phyloP scores from a whole-genome alignment of 2,888 invertebrate genomes.

The Sylvicola cinctus region DNA sequence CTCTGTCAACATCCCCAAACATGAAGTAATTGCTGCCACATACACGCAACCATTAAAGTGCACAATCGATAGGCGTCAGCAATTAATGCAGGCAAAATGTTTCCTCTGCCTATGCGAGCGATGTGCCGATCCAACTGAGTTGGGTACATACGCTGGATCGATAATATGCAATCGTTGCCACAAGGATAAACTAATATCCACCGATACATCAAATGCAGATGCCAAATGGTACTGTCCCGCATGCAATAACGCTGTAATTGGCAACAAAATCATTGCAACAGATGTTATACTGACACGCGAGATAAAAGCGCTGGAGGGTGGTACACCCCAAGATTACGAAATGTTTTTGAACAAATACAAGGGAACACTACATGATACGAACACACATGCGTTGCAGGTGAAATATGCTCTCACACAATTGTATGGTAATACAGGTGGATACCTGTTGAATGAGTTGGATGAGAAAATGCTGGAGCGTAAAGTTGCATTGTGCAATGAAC shows the following conservation, averaged over 20 bases:
- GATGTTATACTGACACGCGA: conserved; percentile 40
- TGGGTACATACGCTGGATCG: conserved; percentile 39
- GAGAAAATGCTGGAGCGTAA: conserved; percentile 24
- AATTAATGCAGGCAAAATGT: conserved; percentile 39
- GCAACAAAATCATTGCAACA: conserved; percentile 36
- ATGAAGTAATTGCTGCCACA: conserved; percentile 41
- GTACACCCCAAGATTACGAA: conserved; percentile 33
- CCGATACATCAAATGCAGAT: conserved; percentile 34
- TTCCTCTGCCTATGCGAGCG: conserved; percentile 46
- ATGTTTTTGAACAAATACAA: conserved; percentile 40
- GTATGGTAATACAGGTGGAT: conserved; percentile 40
- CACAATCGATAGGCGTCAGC: conserved; percentile 40
- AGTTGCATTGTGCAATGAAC: conserved; percentile 40
- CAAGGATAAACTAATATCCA: conserved; percentile 29
- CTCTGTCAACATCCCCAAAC: conserved; percentile 34
- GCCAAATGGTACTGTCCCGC: conserved; percentile 44
- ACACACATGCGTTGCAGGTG: conserved; percentile 43
- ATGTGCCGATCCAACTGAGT: conserved; percentile 48
- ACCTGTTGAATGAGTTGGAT: conserved; percentile 28
- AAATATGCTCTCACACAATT: conserved; percentile 48
- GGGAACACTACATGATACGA: conserved; percentile 40
- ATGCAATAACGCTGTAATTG: conserved; percentile 34
- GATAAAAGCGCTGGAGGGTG: conserved; percentile 31
- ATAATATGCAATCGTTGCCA: conserved; percentile 42
- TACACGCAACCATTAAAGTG: conserved; percentile 52